Evolutionary conservation across 2,113 vertebrate species (phyloP).

Genomic region (Falco punctatus): DNA sequence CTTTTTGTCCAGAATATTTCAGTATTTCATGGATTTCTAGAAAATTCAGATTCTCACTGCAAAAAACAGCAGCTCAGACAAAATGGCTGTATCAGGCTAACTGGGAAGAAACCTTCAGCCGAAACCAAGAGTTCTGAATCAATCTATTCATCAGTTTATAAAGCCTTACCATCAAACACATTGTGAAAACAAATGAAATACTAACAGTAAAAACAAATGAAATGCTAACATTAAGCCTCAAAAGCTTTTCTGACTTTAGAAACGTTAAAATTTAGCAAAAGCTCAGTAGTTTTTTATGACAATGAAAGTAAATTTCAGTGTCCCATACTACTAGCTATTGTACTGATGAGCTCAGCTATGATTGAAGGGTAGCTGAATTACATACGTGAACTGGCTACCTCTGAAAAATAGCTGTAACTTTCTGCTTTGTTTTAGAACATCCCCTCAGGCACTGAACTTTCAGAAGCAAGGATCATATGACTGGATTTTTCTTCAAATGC

Average conservation of each 20-base stretch:
- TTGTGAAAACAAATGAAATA: background rate
- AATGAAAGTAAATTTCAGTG: background rate
- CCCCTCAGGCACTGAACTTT: background rate
- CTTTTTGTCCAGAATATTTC: background rate
- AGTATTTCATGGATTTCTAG: background rate
- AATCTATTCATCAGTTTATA: background rate
- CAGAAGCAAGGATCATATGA: background rate
- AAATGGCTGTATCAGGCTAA: background rate
- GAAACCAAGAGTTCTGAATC: background rate
- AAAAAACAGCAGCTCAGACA: background rate
- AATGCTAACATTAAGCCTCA: background rate
- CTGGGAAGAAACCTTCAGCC: background rate
- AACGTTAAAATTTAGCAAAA: background rate
- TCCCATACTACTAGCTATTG: background rate
- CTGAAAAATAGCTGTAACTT: background rate
- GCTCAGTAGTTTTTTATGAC: fast-evolving
- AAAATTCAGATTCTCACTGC: background rate
- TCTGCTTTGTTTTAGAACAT: background rate
- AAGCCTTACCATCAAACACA: background rate
- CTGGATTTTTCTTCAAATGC: background rate
- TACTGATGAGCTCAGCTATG: background rate
- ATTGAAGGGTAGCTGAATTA: background rate
- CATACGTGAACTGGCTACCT: background rate
- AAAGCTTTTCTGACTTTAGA: background rate
- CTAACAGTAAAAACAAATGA: background rate